phyloP scores from a whole-genome alignment of 30 jellyfish, hydroid and myxozoan species.

The Haliclystus octoradiatus region DNA sequence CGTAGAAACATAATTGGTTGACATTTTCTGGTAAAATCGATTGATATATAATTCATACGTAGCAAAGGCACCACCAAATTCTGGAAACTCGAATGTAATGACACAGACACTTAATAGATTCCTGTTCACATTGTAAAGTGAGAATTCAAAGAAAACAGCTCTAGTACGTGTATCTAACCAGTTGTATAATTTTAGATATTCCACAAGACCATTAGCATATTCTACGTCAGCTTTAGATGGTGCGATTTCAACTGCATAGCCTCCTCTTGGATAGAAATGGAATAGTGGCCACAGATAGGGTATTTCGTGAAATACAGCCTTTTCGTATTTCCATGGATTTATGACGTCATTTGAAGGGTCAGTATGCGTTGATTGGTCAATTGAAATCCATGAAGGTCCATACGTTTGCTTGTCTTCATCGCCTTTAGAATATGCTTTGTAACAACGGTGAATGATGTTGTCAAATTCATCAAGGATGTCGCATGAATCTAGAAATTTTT shows the following conservation, averaged over 20 bases:
- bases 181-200: slow-evolving; percentile 27
- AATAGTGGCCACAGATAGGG: slow-evolving; percentile 50
- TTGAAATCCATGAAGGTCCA: neutral
- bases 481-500: slow-evolving; percentile 6
- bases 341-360: neutral
- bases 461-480: neutral
- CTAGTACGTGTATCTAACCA: slow-evolving; percentile 62
- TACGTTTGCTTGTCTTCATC: slow-evolving; percentile 2
- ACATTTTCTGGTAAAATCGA: slow-evolving; percentile 40
- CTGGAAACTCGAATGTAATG: slow-evolving; percentile 34
- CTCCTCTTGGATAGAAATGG: slow-evolving; percentile 58
- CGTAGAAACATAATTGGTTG: slow-evolving; percentile 11
- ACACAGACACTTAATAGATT: slow-evolving; percentile 58
- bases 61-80: slow-evolving; percentile 56
- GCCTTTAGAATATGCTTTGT: neutral
- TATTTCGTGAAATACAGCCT: slow-evolving; percentile 24
- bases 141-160: slow-evolving; percentile 66
- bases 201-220: slow-evolving; percentile 23
- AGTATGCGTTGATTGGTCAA: neutral
- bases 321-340: neutral
- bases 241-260: slow-evolving; percentile 37
- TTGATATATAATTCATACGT: slow-evolving; percentile 22
- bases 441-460: slow-evolving; percentile 7
- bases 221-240: slow-evolving; percentile 31
- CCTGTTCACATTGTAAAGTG: slow-evolving; percentile 65